A percentile compares a stretch with the other conserved stretches of the same genome.
phyloP scores from a whole-genome alignment of 2,797 vertebrate genomes.

The Oryzias sinensis region DNA sequence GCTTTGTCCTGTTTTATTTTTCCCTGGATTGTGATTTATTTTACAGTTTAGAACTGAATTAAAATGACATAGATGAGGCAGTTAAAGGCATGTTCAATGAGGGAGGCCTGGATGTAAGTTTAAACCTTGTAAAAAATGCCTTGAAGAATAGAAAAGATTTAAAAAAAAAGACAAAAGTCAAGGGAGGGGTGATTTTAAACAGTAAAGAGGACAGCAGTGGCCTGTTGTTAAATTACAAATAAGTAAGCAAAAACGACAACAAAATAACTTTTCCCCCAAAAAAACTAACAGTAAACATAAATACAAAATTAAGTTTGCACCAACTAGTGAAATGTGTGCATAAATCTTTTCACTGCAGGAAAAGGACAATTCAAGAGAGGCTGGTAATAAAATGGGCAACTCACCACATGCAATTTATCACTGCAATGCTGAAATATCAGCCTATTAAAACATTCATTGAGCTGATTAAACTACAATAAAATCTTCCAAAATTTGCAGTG shows the following conservation, averaged over 20 bases:
- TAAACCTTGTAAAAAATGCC: constrained; percentile 23
- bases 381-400: background rate
- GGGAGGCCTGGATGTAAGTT: constrained; percentile 39
- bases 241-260: constrained; percentile 28
- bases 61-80: constrained; percentile 12
- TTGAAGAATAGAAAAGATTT: background rate
- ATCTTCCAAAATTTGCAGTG: constrained; percentile 67
- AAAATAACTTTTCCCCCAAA: constrained; percentile 28
- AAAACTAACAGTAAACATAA: background rate
- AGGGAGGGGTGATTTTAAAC: background rate
- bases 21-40: too few relatives aligned
- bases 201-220: constrained; percentile 4
- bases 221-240: constrained; percentile 15
- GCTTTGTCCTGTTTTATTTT: too few relatives aligned
- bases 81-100: constrained; percentile 54
- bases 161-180: constrained; percentile 19
- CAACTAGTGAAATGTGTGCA: constrained; percentile 43
- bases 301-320: constrained; percentile 3
- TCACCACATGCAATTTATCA: constrained; percentile 62
- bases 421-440: constrained; percentile 72
- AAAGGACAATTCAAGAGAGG: constrained; percentile 15
- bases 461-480: constrained; percentile 79
- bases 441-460: constrained; percentile 78
- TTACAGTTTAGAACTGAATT: too few relatives aligned
- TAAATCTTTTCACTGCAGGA: constrained; percentile 40